These are phyloP conservation scores for Anableps anableps DNA, from an alignment of 2,797 vertebrate genomes.

Conservation along the genomic window DNA sequence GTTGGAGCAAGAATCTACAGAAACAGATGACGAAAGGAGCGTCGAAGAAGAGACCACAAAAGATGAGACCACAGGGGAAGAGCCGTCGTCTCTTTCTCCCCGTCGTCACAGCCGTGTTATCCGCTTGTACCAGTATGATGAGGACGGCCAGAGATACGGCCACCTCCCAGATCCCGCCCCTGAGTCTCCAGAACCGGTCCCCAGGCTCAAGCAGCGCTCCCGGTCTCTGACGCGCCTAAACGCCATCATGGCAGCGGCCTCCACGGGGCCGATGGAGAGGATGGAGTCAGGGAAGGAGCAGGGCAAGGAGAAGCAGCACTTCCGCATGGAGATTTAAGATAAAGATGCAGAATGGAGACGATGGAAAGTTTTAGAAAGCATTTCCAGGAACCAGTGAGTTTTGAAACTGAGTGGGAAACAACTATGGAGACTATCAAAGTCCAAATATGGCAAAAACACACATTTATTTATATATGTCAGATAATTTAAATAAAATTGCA, in stretches of 20 bases:
- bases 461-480: not conserved
- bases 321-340: conserved; percentile 57
- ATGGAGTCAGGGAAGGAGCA: not conserved
- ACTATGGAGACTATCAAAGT: too few species aligned
- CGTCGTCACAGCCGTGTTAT: conserved; percentile 70
- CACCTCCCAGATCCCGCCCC: conserved; percentile 62
- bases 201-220: conserved; percentile 68
- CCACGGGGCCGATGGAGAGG: conserved; percentile 35
- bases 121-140: conserved; percentile 82
- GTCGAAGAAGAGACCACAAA: not conserved
- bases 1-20: not conserved
- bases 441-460: too few species aligned
- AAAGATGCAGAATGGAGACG: not conserved
- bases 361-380: not conserved
- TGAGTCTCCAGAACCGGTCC: not conserved
- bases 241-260: conserved; percentile 76
- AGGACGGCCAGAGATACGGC: conserved; percentile 73
- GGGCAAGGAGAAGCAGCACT: conserved; percentile 13
- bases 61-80: not conserved
- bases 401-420: too few species aligned
- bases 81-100: rapidly evolving
- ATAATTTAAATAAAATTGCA: too few species aligned
- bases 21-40: not conserved
- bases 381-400: too few species aligned
- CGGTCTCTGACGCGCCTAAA: conserved; percentile 76